Evolutionary conservation across 2,797 vertebrate species (phyloP), one percentile per base, ranked within the genome.

Genomic region (Euthynnus affinis): DNA sequence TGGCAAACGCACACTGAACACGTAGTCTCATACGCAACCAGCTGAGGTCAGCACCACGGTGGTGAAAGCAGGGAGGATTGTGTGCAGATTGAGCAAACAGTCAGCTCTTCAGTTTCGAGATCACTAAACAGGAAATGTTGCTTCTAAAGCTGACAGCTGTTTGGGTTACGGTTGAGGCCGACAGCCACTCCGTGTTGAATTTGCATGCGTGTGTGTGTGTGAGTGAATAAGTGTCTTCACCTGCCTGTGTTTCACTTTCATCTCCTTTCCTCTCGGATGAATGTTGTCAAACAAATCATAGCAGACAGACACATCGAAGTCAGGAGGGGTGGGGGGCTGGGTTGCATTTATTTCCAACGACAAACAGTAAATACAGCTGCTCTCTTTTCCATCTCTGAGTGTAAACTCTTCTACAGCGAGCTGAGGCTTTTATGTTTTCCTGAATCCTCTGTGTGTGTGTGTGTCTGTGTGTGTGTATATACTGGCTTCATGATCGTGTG

Each of bases 321-420:
- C 46, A 23, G 73, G 34, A 37, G 22, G 27, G 62, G 12, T 27
- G 3, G 48, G 1, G 14, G 53, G 52, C 42, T 60, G 66, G 27
- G 55, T 89, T 83, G 74, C 82, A 83, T 95, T 95, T 95, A 95
- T 96, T 96, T 92, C 82, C 88, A 92, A 68, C 40, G 32, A 88
- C 86, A 90, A 76, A 91, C 87, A 89, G 88, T 83, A 84, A 93
- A 93, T 90, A 93, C 91, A 95, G 88, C 91, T 91, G 88, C 84
- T 92, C 83, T 91, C 81, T 32, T 81, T 76, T 88, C 76, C 67
- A 56, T 76, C 72, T 81, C 59, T 23, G 76, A 76, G 58, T 58
- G 71, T 80, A 77, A 90, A 84, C 83, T 83, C 71, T 32, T 77
- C 80, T 55, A 65, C 84, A 76, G 77, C 46, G 51, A 85, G 76